A percentile compares a stretch with the other conserved stretches of the same genome.
Conservation (phyloP, 64 coral and sea anemone genomes). For the Porites australiensis region DNA sequence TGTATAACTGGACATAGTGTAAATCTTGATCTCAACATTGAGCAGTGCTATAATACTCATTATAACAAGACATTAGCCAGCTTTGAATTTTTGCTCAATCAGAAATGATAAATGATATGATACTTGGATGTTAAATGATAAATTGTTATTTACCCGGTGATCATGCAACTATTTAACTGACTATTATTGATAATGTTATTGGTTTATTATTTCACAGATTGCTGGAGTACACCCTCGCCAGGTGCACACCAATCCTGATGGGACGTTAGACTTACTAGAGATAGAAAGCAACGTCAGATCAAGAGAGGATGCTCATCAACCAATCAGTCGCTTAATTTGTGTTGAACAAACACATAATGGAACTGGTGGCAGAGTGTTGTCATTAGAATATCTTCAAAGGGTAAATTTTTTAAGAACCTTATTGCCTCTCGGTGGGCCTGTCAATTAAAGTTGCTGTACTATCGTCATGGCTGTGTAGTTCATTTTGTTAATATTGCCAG, state of each 20-base stretch:
- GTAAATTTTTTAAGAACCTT: background rate
- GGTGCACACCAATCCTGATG: conserved; percentile 66
- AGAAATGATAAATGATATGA: too few species aligned
- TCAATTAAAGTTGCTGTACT: too few species aligned
- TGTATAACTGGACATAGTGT: too few species aligned
- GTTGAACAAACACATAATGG: conserved; percentile 86
- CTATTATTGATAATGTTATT: background rate
- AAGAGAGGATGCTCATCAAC: conserved; percentile 33
- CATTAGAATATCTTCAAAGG: conserved; percentile 65
- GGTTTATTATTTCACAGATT: conserved; percentile 27
- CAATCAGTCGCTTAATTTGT: conserved; percentile 77
- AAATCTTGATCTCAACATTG: too few species aligned
- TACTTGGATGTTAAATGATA: too few species aligned
- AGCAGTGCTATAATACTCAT: too few species aligned
- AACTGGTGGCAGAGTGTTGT: conserved; percentile 70
- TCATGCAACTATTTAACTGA: too few species aligned
- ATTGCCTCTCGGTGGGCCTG: too few species aligned
- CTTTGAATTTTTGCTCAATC: too few species aligned
- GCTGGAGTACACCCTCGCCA: conserved; percentile 83
- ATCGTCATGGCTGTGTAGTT: too few species aligned
- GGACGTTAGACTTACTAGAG: conserved; percentile 70
- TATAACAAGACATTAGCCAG: too few species aligned
- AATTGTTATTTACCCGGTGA: background rate
- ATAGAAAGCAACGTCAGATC: conserved; percentile 71
- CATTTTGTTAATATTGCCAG: too few species aligned